Evolutionary conservation across 1,140 invertebrate genomes (phyloP).

Genomic region (Drosophila bipectinata): DNA sequence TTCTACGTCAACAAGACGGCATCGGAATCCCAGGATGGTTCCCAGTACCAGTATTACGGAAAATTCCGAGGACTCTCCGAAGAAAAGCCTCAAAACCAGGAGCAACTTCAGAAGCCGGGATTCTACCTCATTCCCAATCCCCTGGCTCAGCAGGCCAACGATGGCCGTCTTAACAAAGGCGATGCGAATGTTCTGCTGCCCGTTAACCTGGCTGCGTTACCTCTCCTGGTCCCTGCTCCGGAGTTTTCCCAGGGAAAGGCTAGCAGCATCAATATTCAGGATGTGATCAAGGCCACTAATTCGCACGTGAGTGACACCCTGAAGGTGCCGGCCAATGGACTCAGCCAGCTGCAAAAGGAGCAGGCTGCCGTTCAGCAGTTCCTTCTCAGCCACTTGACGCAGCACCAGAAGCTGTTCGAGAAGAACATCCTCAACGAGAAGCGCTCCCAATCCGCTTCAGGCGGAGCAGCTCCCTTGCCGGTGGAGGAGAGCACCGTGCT

Average conservation of each 20-base stretch:
- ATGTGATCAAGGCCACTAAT: slow-evolving; percentile 35
- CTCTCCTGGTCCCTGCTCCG: slow-evolving; percentile 31
- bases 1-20: slow-evolving; percentile 29
- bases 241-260: background rate
- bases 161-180: slow-evolving; percentile 10
- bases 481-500: slow-evolving; percentile 58
- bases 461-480: background rate
- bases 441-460: slow-evolving; percentile 31
- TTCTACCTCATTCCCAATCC: slow-evolving; percentile 50
- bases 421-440: slow-evolving; percentile 23
- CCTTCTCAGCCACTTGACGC: slow-evolving; percentile 16
- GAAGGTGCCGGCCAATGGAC: slow-evolving; percentile 15
- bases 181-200: slow-evolving; percentile 28
- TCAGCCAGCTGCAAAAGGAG: slow-evolving; percentile 21
- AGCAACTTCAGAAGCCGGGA: slow-evolving; percentile 18
- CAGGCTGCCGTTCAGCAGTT: slow-evolving; percentile 29
- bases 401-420: slow-evolving; percentile 23
- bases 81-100: background rate
- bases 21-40: background rate
- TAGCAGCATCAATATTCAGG: slow-evolving; percentile 17
- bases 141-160: slow-evolving; percentile 4
- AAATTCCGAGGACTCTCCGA: slow-evolving; percentile 39
- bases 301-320: slow-evolving; percentile 27
- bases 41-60: slow-evolving; percentile 1
- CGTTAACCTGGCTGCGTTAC: slow-evolving; percentile 37